Conservation (phyloP, 2,888 invertebrate species). For the Melinaea menophilus region DNA sequence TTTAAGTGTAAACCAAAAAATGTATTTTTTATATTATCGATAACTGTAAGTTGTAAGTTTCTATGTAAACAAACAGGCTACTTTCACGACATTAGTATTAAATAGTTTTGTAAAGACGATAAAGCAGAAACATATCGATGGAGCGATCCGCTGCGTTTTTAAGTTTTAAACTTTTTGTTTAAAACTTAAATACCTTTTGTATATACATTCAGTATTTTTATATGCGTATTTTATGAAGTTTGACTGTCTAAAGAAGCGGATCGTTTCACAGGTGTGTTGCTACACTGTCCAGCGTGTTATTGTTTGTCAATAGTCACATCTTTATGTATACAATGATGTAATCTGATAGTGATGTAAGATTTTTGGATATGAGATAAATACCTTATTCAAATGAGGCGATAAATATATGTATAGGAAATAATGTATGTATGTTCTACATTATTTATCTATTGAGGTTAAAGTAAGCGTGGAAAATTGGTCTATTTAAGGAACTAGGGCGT, state of each 20-base stretch:
- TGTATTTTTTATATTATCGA: not conserved
- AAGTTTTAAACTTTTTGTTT: not conserved
- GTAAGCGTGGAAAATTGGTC: conserved; percentile 1
- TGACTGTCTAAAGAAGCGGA: too few species aligned
- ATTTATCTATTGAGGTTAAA: conserved; percentile 5
- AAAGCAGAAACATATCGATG: not conserved
- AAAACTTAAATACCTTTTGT: not conserved
- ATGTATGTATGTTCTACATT: not conserved
- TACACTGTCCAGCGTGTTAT: too few species aligned
- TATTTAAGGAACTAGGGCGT: not conserved
- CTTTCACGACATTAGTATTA: too few species aligned
- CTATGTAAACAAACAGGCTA: too few species aligned
- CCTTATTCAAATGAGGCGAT: too few species aligned
- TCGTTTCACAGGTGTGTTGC: too few species aligned
- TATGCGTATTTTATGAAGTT: too few species aligned
- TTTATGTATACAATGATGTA: too few species aligned
- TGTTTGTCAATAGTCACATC: too few species aligned
- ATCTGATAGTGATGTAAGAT: too few species aligned
- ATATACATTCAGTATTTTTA: too few species aligned
- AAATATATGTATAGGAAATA: not conserved
- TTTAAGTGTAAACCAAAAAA: not conserved
- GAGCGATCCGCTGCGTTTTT: not conserved
- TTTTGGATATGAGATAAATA: too few species aligned
- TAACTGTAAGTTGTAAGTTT: not conserved
- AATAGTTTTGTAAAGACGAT: not conserved